Conservation (phyloP, 2,113 vertebrate species). For the Antechinus flavipes region DNA sequence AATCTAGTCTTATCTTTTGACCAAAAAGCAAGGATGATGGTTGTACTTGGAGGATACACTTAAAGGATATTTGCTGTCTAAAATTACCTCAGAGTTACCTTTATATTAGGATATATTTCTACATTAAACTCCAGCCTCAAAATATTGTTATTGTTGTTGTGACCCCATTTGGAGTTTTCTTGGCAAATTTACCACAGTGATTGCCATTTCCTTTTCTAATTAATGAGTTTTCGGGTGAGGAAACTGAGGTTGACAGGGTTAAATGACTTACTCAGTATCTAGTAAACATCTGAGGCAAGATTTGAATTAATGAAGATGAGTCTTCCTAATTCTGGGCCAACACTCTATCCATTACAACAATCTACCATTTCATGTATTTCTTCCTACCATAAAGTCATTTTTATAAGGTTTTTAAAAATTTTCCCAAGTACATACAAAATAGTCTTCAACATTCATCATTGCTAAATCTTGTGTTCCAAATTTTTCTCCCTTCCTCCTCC, state of each 20-base stretch:
- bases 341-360: neutral
- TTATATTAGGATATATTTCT: neutral
- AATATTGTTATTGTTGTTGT: neutral
- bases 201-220: neutral
- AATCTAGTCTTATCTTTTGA: constrained; percentile 17
- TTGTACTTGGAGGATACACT: neutral
- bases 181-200: neutral
- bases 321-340: too few relatives aligned
- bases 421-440: too few relatives aligned
- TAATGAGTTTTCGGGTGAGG: neutral
- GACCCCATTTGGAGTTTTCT: neutral
- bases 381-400: neutral
- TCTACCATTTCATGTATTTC: neutral
- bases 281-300: neutral
- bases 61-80: neutral
- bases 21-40: neutral
- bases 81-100: neutral
- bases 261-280: neutral
- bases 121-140: neutral
- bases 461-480: too few relatives aligned
- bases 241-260: neutral
- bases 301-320: neutral
- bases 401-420: too few relatives aligned
- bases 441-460: too few relatives aligned
- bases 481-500: too few relatives aligned